phyloP scores from a whole-genome alignment of 2,888 invertebrate species.

The Quadroppia sp. region DNA sequence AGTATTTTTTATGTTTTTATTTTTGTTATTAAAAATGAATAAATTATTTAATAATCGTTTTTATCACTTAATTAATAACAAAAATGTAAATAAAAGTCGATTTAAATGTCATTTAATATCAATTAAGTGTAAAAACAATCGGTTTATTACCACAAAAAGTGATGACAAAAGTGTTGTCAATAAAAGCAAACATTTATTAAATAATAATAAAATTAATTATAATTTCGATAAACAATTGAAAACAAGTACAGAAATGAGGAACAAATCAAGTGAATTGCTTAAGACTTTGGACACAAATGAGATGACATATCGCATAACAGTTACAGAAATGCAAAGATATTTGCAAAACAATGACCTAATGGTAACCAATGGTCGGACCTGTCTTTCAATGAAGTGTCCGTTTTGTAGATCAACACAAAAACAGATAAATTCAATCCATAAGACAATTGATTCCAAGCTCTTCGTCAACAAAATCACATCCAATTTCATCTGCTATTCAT shows the following conservation, averaged over 20 bases:
- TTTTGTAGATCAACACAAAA: not conserved
- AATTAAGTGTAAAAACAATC: not conserved
- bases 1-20: too few relatives aligned
- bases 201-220: not conserved
- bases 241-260: not conserved
- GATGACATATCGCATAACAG: slow-evolving; percentile 7
- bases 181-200: not conserved
- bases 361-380: not conserved
- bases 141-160: not conserved
- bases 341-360: not conserved
- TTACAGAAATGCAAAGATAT: slow-evolving; percentile 20
- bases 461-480: slow-evolving; percentile 8
- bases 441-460: not conserved
- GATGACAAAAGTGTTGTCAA: not conserved
- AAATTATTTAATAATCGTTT: slow-evolving; percentile 12
- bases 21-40: slow-evolving; percentile 7
- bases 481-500: slow-evolving; percentile 10
- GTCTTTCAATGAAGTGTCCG: slow-evolving; percentile 6
- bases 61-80: not conserved
- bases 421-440: not conserved
- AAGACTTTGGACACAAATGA: not conserved
- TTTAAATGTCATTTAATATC: not conserved
- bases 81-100: not conserved
- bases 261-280: not conserved
- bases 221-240: not conserved